Evolutionary conservation across 2,888 invertebrate species (phyloP), one percentile per base, ranked within the genome.

Genomic region (Dorcus parallelipipedus): DNA sequence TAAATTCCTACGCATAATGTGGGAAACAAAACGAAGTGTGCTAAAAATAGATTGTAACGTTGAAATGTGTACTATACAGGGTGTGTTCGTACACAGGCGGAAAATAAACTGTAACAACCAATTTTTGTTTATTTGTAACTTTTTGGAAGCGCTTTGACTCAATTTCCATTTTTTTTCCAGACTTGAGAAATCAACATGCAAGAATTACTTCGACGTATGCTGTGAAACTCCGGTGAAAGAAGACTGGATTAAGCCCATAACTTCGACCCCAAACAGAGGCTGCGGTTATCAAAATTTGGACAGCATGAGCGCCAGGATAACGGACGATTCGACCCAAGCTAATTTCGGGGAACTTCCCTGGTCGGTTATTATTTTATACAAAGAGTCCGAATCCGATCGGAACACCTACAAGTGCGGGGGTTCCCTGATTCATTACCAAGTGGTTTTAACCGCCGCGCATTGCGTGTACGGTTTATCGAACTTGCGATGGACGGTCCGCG

Each of bases 361-460:
- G 91, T 88, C 90, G 85, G 84, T 87, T 0, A 89, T 89, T 0
- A 78, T 90, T 38, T 75, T 88, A 64, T 79, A 80, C 60, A 79
- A 81, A 56, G 81, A 83, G 59, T 70, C 72, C 0, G 47, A 52
- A 39, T 33, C 82, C 1, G 80, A 81, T 7, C 76, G 76, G 0
- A 71, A 76, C 0, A 78, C 78, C 0, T 79, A 82, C 66, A 80
- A 80, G 10, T 91, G 91, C 39, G 91, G 91, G 0, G 91, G 90
- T 0, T 85, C 91, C 0, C 78, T 93, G 10, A 90, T 92, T 62
- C 87, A 90, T 61, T 85, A 83, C 0, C 79, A 79, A 52, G 89
- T 89, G 0, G 88, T 90, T 0, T 72, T 93, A 9, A 92, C 92
- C 0, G 89, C 90, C 0, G 90, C 90, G 0, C 93, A 93, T 76